A percentile compares a stretch with the other conserved stretches of the same genome.
Conservation (phyloP, 2,888 invertebrate species). For the Blomia tropicalis region DNA sequence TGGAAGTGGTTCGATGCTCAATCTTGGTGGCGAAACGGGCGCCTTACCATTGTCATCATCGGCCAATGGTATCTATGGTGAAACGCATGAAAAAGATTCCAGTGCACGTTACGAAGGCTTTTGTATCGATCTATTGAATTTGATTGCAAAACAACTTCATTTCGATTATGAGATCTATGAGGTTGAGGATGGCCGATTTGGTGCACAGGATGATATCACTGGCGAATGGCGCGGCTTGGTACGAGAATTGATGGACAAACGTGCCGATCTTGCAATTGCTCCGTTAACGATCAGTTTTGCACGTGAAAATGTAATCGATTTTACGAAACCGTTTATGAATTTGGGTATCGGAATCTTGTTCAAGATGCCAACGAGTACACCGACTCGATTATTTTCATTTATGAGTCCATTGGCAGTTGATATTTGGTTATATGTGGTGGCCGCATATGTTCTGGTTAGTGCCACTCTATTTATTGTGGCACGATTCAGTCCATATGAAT, state of each 20-base stretch:
- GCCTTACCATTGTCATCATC: neutral
- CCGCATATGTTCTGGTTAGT: conserved; percentile 81
- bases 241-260: conserved; percentile 35
- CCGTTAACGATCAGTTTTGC: conserved; percentile 97
- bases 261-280: conserved; percentile 57
- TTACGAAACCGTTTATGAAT: conserved; percentile 96
- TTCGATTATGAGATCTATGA: conserved; percentile 69
- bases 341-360: conserved; percentile 41
- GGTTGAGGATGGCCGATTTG: conserved; percentile 73
- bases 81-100: neutral
- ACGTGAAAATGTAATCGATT: conserved; percentile 82
- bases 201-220: conserved; percentile 41
- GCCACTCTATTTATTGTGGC: conserved; percentile 91
- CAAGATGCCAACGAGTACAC: conserved; percentile 76
- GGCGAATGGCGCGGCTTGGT: conserved; percentile 39
- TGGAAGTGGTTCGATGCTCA: conserved; percentile 48
- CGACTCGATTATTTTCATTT: conserved; percentile 78
- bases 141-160: conserved; percentile 60
- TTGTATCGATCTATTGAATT: conserved; percentile 70
- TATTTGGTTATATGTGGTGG: conserved; percentile 84
- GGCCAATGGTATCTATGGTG: neutral
- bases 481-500: conserved; percentile 67
- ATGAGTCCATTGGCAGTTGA: conserved; percentile 87
- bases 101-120: conserved; percentile 54
- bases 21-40: neutral